phyloP scores from a whole-genome alignment of 2,888 invertebrate genomes.

The Helobdella robusta region DNA sequence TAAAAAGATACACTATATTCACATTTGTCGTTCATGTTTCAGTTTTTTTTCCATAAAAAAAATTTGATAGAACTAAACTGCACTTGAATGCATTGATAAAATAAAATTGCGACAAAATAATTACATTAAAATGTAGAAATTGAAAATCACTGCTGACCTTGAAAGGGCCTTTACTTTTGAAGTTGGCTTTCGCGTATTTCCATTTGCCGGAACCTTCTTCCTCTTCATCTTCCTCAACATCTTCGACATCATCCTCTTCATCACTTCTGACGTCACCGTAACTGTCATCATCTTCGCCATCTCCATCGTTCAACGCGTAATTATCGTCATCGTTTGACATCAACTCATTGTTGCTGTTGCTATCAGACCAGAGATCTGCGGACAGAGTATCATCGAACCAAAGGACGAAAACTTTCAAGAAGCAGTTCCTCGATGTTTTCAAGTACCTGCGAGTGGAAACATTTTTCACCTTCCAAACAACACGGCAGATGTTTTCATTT shows the following conservation, averaged over 20 bases:
- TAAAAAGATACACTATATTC: too few species aligned
- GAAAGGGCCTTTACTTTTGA: slow-evolving; percentile 14
- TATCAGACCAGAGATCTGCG: slow-evolving; percentile 7
- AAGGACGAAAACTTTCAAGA: slow-evolving; percentile 9
- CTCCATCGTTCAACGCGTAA: not conserved
- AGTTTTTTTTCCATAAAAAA: too few species aligned
- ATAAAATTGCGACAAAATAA: too few species aligned
- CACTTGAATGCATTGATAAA: too few species aligned
- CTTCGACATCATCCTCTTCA: not conserved
- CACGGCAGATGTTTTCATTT: too few species aligned
- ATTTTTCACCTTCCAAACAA: too few species aligned
- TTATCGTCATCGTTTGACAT: slow-evolving; percentile 4
- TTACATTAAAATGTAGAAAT: too few species aligned
- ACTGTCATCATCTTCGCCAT: slow-evolving; percentile 1
- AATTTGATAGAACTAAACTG: too few species aligned
- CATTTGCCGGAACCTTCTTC: not conserved
- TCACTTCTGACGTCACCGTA: not conserved
- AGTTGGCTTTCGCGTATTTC: slow-evolving; percentile 1
- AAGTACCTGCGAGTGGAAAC: too few species aligned
- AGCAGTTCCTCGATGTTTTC: too few species aligned
- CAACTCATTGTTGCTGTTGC: too few species aligned
- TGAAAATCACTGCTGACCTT: slow-evolving; percentile 9
- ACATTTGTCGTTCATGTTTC: too few species aligned
- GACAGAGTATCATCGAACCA: slow-evolving; percentile 15
- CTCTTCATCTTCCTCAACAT: not conserved